phyloP scores from a whole-genome alignment of 2,113 vertebrate species.

The Lophius piscatorius region DNA sequence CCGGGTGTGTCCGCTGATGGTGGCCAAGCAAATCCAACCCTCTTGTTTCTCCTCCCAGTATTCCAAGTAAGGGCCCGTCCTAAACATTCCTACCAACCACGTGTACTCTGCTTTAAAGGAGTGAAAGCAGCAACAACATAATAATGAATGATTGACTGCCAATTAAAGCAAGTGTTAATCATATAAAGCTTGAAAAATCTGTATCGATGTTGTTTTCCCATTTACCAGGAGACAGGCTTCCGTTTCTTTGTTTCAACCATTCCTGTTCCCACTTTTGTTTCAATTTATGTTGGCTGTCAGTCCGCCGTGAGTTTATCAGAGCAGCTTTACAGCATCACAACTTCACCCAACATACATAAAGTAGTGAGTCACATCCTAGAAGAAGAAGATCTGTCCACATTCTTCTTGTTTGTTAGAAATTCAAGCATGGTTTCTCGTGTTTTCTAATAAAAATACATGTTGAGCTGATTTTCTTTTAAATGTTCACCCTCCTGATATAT shows the following conservation, averaged over 20 bases:
- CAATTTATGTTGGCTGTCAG: conserved; percentile 61
- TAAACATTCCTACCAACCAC: conserved; percentile 57
- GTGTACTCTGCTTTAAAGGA: conserved; percentile 46
- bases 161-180: conserved; percentile 30
- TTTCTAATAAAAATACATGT: conserved; percentile 34
- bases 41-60: conserved; percentile 26
- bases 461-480: conserved; percentile 24
- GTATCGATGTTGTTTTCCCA: conserved; percentile 39
- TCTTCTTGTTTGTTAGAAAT: conserved; percentile 58
- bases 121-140: conserved; percentile 44
- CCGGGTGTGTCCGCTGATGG: conserved; percentile 23
- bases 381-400: conserved; percentile 33
- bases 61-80: conserved; percentile 46
- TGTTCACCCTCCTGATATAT: conserved; percentile 8
- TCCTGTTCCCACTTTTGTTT: conserved; percentile 49
- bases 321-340: conserved; percentile 42
- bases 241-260: conserved; percentile 31
- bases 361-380: conserved; percentile 54
- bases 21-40: conserved; percentile 37
- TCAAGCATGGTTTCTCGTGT: conserved; percentile 62
- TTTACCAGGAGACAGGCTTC: conserved; percentile 42
- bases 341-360: conserved; percentile 51
- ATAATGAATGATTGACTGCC: conserved; percentile 11
- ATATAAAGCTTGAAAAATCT: conserved; percentile 22
- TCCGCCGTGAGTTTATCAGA: conserved; percentile 53